Base-by-base conservation (phyloP, 2,888 invertebrate genomes). In the Sphinx pinastri region DNA sequence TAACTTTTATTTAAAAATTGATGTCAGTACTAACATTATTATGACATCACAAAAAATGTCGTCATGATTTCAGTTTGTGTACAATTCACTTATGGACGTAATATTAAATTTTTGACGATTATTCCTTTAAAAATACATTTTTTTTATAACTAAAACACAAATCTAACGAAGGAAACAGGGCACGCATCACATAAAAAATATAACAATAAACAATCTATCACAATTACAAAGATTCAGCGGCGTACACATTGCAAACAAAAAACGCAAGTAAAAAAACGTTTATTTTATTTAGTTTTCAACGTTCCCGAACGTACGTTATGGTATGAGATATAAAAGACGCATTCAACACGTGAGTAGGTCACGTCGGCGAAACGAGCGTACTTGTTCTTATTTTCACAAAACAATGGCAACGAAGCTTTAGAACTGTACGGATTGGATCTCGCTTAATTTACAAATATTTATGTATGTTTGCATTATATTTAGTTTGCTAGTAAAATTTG, bases 321-420 rank as follows among this genome's bases (percentile, higher is more conserved):
- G 60, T 63, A 47, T 16, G 19, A 63, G 49, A 63, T 19, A 49
- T 63, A 63, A 63, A 63, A 63, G 49, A 58, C 58, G 49, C 63
- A 63, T 63, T 63, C 63, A 63, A 63, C 63, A 63, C 63, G 63
- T 63, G 63, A 63, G 63, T 63, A 63, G 63, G 63, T 63, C 63
- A 63, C 63, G 63, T 63, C 63, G 47, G 63, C 12, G 63, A 25
- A 47, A 47, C 63, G 38, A 16, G n/a, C 63, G 63, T 47, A 47
- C 19, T 63, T 63, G 63, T 63, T 63, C 47, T 47, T 63, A 45
- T 63, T 63, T 19, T 47, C 19, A 63, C 58, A 58, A 58, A 63
- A 63, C 63, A 63, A 63, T 63, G 63, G 63, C 47, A 63, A 63
- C 63, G 63, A 49, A 49, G 60, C 60, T 49, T 63, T 63, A 49